A percentile compares a stretch with the other conserved stretches of the same genome.
These are phyloP conservation scores for Solea senegalensis DNA, from an alignment of 2,113 vertebrate genomes.

Conservation along the genomic window DNA sequence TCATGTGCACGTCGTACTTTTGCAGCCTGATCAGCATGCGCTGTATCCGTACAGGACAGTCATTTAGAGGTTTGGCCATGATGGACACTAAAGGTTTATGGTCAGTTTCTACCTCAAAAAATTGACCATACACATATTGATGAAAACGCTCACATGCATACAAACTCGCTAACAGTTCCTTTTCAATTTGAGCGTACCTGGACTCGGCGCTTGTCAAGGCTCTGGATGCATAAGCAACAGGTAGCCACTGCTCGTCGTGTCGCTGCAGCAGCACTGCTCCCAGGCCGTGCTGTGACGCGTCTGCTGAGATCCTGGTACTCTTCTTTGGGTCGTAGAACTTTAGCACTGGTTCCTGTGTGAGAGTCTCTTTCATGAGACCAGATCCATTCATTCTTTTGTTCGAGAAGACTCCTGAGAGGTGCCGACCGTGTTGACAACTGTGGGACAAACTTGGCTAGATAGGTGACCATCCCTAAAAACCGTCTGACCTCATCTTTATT, in stretches of 20 bases:
- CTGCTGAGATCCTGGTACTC: not conserved
- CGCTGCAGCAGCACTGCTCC: not conserved
- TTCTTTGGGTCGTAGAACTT: not conserved
- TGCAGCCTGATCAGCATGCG: not conserved
- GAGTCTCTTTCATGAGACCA: conserved; percentile 2
- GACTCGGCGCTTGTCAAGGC: not conserved
- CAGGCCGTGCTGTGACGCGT: not conserved
- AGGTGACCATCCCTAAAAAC: not conserved
- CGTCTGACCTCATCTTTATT: conserved; percentile 8
- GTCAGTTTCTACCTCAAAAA: not conserved
- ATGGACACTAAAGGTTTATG: conserved; percentile 3
- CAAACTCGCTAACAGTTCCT: not conserved
- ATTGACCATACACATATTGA: not conserved
- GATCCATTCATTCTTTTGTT: conserved; percentile 4
- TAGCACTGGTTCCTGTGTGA: not conserved
- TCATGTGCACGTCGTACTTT: not conserved
- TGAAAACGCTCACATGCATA: no score
- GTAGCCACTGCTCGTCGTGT: not conserved
- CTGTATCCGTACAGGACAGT: conserved; percentile 5
- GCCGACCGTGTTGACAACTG: not conserved
- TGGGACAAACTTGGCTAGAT: conserved; percentile 9
- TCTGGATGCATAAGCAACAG: not conserved
- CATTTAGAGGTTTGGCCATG: conserved; percentile 12
- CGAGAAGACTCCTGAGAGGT: conserved; percentile 3
- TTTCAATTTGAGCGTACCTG: not conserved